Percentiles rank a stretch among this genome's conserved stretches.
Evolutionary conservation across 2,797 vertebrate genomes (phyloP).

Genomic region (Hypotaenidia okinawae): DNA sequence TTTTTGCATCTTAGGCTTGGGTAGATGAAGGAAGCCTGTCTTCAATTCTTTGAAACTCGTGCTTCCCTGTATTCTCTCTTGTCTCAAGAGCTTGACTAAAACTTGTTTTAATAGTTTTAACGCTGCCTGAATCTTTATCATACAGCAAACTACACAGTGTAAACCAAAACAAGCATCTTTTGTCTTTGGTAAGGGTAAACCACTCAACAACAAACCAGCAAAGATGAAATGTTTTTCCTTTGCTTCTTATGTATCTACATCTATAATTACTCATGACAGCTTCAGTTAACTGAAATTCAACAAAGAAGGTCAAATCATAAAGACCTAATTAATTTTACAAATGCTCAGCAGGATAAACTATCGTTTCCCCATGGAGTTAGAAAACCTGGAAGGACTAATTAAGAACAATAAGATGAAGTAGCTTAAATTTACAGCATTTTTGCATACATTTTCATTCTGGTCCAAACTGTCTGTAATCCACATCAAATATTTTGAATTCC

Average conservation of each 20-base stretch:
- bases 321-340: conserved; percentile 37
- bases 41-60: background rate
- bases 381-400: conserved; percentile 22
- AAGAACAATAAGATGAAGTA: background rate
- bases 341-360: conserved; percentile 30
- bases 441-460: background rate
- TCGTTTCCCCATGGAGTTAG: background rate
- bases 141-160: background rate
- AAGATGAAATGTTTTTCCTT: background rate
- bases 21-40: background rate
- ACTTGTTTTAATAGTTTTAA: background rate
- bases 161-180: conserved; percentile 10
- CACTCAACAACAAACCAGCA: background rate
- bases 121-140: background rate
- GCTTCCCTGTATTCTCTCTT: background rate
- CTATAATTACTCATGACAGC: conserved; percentile 23
- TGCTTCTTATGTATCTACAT: background rate
- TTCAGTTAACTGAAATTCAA: conserved; percentile 26
- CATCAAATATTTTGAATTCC: background rate
- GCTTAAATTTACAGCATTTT: background rate
- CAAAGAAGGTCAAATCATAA: conserved; percentile 8
- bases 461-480: background rate
- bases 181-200: background rate
- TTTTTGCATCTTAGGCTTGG: background rate
- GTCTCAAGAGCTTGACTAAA: background rate